phyloP scores from a whole-genome alignment of 2,797 vertebrate species.

The Sitta carolinensis region DNA sequence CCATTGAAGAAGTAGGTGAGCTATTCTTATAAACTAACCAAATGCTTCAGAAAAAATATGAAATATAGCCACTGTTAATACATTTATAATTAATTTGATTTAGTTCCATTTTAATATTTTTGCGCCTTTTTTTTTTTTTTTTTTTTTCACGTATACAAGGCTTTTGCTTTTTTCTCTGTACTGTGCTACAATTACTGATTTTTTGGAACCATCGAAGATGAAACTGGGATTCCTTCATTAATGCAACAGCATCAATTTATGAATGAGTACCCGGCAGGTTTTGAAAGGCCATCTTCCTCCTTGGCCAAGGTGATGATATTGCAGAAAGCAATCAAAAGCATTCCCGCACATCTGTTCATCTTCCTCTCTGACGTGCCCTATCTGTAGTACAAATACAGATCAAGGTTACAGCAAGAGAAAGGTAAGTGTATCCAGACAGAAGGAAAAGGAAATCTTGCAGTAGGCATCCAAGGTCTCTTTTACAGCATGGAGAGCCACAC shows the following conservation, averaged over 20 bases:
- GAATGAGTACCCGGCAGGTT: background rate
- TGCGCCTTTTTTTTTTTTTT: background rate
- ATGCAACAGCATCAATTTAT: background rate
- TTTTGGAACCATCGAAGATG: background rate
- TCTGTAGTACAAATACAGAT: background rate
- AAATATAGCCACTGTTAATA: background rate
- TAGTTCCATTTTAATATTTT: background rate
- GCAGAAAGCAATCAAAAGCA: background rate
- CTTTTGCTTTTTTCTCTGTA: background rate
- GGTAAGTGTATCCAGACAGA: background rate
- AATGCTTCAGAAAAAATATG: background rate
- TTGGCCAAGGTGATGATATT: background rate
- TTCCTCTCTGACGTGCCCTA: background rate
- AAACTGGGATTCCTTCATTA: background rate
- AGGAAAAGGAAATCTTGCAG: background rate
- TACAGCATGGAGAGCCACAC: background rate
- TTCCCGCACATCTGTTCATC: background rate
- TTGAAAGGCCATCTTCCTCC: background rate
- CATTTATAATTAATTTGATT: background rate
- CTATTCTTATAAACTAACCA: background rate
- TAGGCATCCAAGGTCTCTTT: background rate
- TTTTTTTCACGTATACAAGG: fast-evolving
- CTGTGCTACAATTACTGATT: background rate
- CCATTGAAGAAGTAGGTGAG: background rate
- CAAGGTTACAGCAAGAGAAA: background rate